Evolutionary conservation across 2,888 invertebrate species (phyloP).

Genomic region (Cantharis rufa): DNA sequence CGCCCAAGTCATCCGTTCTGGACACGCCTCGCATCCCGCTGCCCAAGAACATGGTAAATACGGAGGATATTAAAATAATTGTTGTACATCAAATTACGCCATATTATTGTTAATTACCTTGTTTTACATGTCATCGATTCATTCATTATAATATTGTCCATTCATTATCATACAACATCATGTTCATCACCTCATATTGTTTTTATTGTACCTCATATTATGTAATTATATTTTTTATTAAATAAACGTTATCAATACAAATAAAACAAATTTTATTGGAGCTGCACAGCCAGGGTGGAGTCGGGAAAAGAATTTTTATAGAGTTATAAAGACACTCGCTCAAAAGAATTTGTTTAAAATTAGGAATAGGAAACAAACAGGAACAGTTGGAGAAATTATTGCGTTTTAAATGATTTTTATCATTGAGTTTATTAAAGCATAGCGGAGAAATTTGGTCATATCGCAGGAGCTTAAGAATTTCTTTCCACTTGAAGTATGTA

Average conservation of each 20-base stretch:
- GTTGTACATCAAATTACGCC: neutral
- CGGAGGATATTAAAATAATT: neutral
- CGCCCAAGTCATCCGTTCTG: slow-evolving; percentile 69
- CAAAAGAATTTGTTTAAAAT: too few species aligned
- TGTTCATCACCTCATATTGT: neutral
- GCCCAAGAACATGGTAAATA: too few species aligned
- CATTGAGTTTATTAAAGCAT: too few species aligned
- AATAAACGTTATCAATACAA: neutral
- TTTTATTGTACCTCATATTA: neutral
- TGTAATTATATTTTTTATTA: neutral
- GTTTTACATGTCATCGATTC: neutral
- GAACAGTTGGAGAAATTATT: too few species aligned
- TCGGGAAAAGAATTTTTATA: slow-evolving; percentile 19
- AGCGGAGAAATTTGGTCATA: too few species aligned
- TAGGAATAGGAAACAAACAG: too few species aligned
- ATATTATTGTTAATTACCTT: neutral
- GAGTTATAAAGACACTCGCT: too few species aligned
- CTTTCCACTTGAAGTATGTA: too few species aligned
- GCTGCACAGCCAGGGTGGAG: neutral
- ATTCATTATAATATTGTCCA: neutral
- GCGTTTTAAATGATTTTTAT: too few species aligned
- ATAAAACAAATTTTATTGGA: neutral
- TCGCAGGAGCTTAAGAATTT: too few species aligned
- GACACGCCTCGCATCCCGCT: slow-evolving; percentile 61
- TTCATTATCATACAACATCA: neutral